Evolutionary conservation across 2,113 vertebrate genomes (phyloP).

Genomic region (Globicephala melas): DNA sequence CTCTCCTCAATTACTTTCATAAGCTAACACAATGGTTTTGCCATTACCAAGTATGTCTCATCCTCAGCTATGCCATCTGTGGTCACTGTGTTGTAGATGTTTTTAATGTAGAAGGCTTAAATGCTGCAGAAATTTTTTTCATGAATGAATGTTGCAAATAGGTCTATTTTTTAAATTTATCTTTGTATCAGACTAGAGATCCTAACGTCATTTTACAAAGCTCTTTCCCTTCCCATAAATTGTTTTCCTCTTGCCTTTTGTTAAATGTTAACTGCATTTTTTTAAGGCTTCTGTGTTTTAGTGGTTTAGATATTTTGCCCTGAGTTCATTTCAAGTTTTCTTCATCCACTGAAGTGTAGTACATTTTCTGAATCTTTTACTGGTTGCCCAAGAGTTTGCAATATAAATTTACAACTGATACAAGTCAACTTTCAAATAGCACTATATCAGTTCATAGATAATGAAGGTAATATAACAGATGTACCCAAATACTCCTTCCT

Average conservation of each 20-base stretch:
- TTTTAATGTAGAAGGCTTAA: not conserved
- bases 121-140: not conserved
- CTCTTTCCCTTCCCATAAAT: not conserved
- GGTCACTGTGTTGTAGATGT: not conserved
- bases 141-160: not conserved
- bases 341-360: not conserved
- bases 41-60: not conserved
- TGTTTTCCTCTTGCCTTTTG: not conserved
- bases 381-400: not conserved
- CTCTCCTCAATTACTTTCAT: not conserved
- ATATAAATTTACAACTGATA: not conserved
- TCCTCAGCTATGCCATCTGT: not conserved
- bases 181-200: not conserved
- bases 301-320: not conserved
- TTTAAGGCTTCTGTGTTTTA: not conserved
- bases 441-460: not conserved
- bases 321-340: not conserved
- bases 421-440: not conserved
- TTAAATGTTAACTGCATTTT: not conserved
- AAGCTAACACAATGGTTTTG: not conserved
- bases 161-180: not conserved
- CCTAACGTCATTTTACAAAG: not conserved
- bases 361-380: not conserved
- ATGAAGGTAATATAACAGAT: not conserved
- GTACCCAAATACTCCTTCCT: not conserved